Base-by-base conservation (phyloP, 2,888 invertebrate species). In the Temnothorax rugatulus region DNA sequence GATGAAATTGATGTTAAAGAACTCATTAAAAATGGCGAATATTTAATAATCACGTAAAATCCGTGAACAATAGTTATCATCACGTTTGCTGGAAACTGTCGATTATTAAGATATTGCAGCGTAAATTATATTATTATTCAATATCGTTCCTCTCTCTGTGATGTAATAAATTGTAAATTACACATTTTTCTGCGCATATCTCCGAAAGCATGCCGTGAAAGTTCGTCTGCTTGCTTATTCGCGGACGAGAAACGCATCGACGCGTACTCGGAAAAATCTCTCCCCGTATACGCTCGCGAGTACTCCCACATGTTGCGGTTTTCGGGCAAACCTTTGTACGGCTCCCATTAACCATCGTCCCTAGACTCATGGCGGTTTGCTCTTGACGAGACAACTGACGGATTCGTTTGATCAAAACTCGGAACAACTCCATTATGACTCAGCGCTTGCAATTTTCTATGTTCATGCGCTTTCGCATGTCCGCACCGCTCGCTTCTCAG, bases 351-450 rank as follows among this genome's bases (percentile, higher is more conserved):
- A 68, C 77, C 50, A 38, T 64, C 64, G 41, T 63, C 29, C 52
- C 41, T 68, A 41, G 44, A 68, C 41, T 29, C 68, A 77, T 44
- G 77, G 54, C 15, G 54, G 77, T 77, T 57, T 47, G 57, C 57
- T 57, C 44, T 77, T 38, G 57, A 77, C 68, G 68, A 59, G 47
- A 61, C 82, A 81, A 68, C 83, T 83, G 81, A 85, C 87, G 64
- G 75, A 81, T 87, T 74, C 77, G 76, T 88, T 85, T 82, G 83
- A 59, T 85, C 85, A 88, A 88, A 88, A 79, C 81, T 63, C 82
- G n/a, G 50, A 59, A 54, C 61, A 75, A 71, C 84, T 54, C 52
- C 29, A 50, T 63, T 61, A 77, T 34, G 34, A 77, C 29, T 15
- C 44, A 34, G n/a, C 61, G n/a, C 50, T 34, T 50, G 47, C 57